A percentile compares a stretch with the other conserved stretches of the same genome.
phyloP scores from a whole-genome alignment of 1,140 invertebrate genomes.

The Camponotus vicinus region DNA sequence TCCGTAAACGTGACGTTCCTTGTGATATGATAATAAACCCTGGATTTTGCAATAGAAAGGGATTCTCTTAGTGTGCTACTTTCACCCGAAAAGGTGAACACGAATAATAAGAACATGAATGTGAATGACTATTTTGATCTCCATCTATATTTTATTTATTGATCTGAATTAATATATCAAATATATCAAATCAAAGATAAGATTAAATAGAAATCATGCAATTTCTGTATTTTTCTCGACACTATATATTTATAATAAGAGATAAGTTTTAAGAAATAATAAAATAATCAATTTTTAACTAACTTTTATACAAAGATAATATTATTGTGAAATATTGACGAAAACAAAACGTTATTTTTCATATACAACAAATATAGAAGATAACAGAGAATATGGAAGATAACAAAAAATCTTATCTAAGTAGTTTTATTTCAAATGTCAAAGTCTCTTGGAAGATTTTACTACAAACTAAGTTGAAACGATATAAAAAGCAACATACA shows the following conservation, averaged over 20 bases:
- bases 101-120: background rate
- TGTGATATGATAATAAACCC: slow-evolving; percentile 4
- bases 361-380: background rate
- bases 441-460: slow-evolving; percentile 17
- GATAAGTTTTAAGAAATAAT: background rate
- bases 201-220: background rate
- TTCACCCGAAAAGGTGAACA: background rate
- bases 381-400: background rate
- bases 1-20: background rate
- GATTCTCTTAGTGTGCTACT: background rate
- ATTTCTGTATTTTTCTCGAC: background rate
- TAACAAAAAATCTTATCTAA: slow-evolving; percentile 31
- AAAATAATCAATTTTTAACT: background rate
- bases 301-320: background rate
- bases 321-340: background rate
- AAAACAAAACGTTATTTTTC: slow-evolving; percentile 1
- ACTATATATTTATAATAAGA: background rate
- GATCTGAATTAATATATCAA: too few relatives aligned
- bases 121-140: too few relatives aligned
- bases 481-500: background rate
- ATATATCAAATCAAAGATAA: background rate
- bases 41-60: background rate
- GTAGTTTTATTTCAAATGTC: slow-evolving; percentile 5
- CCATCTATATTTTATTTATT: too few relatives aligned
- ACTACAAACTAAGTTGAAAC: background rate